Percentiles rank a stretch among this genome's conserved stretches.
Evolutionary conservation across 37 sponge, comb jelly and placozoan genomes (phyloP).

Genomic region (Dysidea cf. avara): DNA sequence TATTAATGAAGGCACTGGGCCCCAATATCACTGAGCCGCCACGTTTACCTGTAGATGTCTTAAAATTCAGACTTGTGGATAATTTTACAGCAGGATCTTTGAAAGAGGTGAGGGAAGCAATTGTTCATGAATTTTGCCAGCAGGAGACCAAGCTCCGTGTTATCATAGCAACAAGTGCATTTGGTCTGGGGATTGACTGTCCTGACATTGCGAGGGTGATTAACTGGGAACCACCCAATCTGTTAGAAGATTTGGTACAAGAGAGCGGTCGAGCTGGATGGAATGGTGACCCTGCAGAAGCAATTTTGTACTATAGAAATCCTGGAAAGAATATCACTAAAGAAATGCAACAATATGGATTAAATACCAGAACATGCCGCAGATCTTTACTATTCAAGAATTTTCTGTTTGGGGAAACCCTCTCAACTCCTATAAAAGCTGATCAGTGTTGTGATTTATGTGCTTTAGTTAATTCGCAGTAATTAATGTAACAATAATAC

Average conservation of each 20-base stretch:
- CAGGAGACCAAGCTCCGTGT: neutral
- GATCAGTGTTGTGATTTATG: slow-evolving; percentile 41
- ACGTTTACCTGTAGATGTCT: slow-evolving; percentile 4
- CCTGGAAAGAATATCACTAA: neutral
- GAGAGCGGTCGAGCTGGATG: slow-evolving; percentile 38
- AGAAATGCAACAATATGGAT: neutral
- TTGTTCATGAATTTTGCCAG: slow-evolving; percentile 15
- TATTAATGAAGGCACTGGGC: slow-evolving; percentile 1
- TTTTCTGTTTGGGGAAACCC: neutral
- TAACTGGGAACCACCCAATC: slow-evolving; percentile 15
- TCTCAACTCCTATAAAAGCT: neutral
- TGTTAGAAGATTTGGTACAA: slow-evolving; percentile 31
- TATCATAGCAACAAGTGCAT: slow-evolving; percentile 22
- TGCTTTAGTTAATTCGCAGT: too few relatives aligned
- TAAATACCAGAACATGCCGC: slow-evolving; percentile 1
- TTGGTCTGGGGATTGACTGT: slow-evolving; percentile 33
- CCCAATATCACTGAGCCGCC: slow-evolving; percentile 14
- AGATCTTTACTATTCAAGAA: slow-evolving; percentile 1
- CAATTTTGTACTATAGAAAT: too few relatives aligned
- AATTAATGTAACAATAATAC: too few relatives aligned
- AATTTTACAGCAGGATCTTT: slow-evolving; percentile 9
- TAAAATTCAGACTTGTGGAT: slow-evolving; percentile 16
- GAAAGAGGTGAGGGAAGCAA: neutral
- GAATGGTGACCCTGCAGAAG: slow-evolving; percentile 17
- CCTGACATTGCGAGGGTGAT: neutral